Evolutionary conservation across 2,888 invertebrate genomes (phyloP).

Genomic region (Eupithecia subfuscata): DNA sequence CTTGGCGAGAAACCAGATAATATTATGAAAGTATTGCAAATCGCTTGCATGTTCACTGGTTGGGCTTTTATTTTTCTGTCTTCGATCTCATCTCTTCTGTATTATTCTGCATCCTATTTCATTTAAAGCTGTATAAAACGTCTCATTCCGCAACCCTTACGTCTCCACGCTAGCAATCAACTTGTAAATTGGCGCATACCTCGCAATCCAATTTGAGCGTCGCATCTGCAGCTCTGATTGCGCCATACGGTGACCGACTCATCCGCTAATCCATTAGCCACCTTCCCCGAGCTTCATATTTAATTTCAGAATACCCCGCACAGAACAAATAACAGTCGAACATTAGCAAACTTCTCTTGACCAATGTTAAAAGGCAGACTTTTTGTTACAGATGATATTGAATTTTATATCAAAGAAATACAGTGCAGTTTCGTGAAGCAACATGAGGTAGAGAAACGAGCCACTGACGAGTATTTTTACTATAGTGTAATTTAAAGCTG

Average conservation of each 20-base stretch:
- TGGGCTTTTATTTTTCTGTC: neutral
- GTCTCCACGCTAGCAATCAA: conserved; percentile 38
- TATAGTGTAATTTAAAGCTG: neutral
- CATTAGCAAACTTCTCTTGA: neutral
- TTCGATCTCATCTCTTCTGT: neutral
- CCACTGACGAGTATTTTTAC: neutral
- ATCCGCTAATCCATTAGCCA: conserved; percentile 81
- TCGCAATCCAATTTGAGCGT: conserved; percentile 62
- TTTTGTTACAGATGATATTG: neutral
- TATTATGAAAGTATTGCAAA: neutral
- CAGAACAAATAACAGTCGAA: conserved; percentile 16
- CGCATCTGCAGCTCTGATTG: conserved; percentile 74
- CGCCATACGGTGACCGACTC: conserved; percentile 74
- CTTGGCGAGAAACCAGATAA: neutral
- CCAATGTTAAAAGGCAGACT: too few species aligned
- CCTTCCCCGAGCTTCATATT: conserved; percentile 76
- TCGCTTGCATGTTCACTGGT: neutral
- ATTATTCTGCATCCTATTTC: neutral
- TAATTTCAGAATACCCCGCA: conserved; percentile 59
- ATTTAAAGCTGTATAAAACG: neutral
- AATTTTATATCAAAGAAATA: neutral
- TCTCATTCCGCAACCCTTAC: conserved; percentile 34
- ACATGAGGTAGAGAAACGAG: neutral
- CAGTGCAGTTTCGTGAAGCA: neutral
- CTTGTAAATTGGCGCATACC: conserved; percentile 40